These are phyloP conservation scores for Laspeyria flexula DNA, from an alignment of 2,888 invertebrate species.

Conservation along the genomic window DNA sequence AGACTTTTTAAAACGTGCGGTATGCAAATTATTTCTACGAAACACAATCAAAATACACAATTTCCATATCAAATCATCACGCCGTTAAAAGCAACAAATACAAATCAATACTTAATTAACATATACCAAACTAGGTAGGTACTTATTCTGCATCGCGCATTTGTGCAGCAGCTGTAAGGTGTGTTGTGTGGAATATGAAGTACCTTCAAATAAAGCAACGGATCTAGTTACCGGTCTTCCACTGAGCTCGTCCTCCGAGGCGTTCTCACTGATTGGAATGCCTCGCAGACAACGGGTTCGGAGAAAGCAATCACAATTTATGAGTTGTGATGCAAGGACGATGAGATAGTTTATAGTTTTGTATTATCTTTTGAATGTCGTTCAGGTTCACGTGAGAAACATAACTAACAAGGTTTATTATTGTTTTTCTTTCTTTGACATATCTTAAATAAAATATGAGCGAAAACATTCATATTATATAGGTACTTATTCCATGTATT, in stretches of 20 bases:
- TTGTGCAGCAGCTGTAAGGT: constrained; percentile 28
- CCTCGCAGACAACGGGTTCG: constrained; percentile 61
- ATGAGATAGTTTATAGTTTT: constrained; percentile 9
- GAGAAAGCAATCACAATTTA: constrained; percentile 71
- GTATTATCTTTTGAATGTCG: constrained; percentile 1
- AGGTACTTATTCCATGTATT: not conserved
- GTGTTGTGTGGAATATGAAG: constrained; percentile 48
- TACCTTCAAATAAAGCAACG: constrained; percentile 48
- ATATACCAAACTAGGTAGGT: constrained; percentile 33
- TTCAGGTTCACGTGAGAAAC: not conserved
- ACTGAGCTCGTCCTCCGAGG: constrained; percentile 54
- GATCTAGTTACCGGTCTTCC: constrained; percentile 61
- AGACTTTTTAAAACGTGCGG: too few relatives aligned
- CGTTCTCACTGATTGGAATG: constrained; percentile 64
- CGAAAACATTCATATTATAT: not conserved
- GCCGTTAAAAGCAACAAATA: not conserved
- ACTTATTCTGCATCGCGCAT: constrained; percentile 34
- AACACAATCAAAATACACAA: too few relatives aligned
- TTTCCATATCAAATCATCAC: too few relatives aligned
- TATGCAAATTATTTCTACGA: too few relatives aligned
- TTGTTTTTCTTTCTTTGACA: constrained; percentile 4
- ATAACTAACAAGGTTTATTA: constrained; percentile 21
- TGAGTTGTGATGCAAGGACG: constrained; percentile 49
- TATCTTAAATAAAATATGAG: too few relatives aligned
- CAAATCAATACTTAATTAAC: constrained; percentile 14